Percentiles rank a stretch among this genome's conserved stretches.
Evolutionary conservation across 2,113 vertebrate genomes (phyloP).

Genomic region (pig (Sus scrofa)): T2T-Sscrofa CM000817.6:11529001-11529500

Average conservation of each 20-base stretch:
- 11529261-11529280: fast-evolving
- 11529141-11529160: too few relatives aligned
- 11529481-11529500: neutral
- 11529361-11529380: neutral
- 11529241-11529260: neutral
- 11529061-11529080: too few relatives aligned
- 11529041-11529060: too few relatives aligned
- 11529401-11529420: neutral
- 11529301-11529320: neutral
- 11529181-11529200: too few relatives aligned
- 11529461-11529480: neutral
- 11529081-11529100: too few relatives aligned
- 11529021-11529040: neutral
- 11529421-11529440: too few relatives aligned
- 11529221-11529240: too few relatives aligned
- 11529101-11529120: too few relatives aligned
- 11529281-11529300: neutral
- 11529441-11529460: neutral
- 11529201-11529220: neutral
- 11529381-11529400: neutral
- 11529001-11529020: neutral
- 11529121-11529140: too few relatives aligned
- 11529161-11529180: too few relatives aligned
- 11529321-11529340: neutral
- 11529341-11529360: neutral